Base-by-base conservation (phyloP, 2,797 vertebrate species). In the Eulemur rubriventer region DNA sequence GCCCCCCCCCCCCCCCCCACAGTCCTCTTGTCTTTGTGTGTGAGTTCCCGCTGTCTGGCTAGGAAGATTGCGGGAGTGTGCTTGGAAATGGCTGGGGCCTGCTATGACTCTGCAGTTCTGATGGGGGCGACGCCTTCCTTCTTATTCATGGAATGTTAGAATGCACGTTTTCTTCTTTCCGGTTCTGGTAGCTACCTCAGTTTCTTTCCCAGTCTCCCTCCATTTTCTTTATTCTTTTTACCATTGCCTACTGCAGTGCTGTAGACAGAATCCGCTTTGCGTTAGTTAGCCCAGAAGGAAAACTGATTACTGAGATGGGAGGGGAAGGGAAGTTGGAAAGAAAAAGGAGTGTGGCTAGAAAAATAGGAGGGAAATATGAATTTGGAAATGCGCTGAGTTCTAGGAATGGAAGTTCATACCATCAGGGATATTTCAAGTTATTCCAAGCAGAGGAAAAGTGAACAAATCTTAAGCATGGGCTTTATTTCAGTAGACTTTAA, bases 61-160 rank as follows among this genome's bases (percentile, higher is more conserved):
- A 48, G 96, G 96, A 92, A 96, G 95, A 91, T 92, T 97, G 96
- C 97, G 52, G 94, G 97, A 96, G 90, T 89, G 84, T 86, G 96
- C 96, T 94, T 92, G 91, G 96, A 92, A 95, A 97, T 92, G 97
- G 97, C 96, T 96, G 93, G 97, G 95, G 94, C 98, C 98, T 97
- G 98, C 97, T 98, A 98, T 99, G 99, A 99, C 98, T 98, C 94
- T 99, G 99, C 99, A 99, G 72, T 99, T 99, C 98, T 98, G 94
- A 92, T 98, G 89, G 97, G 98, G 98, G 98, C 98, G 98, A 98
- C 96, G 98, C 98, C 98, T 99, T 98, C 98, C 98, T 97, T 67
- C 95, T 95, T 75, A 91, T 88, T 86, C 96, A 92, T 33, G 96
- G 59, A 89, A 89, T 95, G 94, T 93, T 95, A 75, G 92, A 48